These are phyloP conservation scores for Syrphus vitripennis DNA, from an alignment of 2,888 invertebrate species.

Conservation along the genomic window DNA sequence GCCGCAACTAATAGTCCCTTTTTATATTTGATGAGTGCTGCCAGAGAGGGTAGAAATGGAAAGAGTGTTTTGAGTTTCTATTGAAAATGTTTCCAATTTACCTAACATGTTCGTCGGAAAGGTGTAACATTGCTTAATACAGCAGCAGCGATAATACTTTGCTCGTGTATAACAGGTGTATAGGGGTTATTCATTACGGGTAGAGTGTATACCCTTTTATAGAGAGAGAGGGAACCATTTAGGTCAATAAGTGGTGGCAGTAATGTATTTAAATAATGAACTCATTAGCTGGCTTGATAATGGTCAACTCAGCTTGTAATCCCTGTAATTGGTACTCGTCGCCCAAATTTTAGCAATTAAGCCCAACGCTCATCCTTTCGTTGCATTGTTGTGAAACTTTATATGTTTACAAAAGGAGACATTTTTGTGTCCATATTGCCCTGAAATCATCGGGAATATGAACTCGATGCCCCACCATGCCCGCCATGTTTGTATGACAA, in stretches of 20 bases:
- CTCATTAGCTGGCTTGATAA: constrained; percentile 58
- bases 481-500: not conserved
- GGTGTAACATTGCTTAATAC: constrained; percentile 56
- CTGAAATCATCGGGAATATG: constrained; percentile 18
- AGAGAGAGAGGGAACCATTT: not conserved
- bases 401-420: constrained; percentile 8
- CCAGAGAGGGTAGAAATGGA: not conserved
- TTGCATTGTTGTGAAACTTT: not conserved
- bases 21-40: not conserved
- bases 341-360: constrained; percentile 52
- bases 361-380: not conserved
- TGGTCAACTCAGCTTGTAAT: constrained; percentile 65
- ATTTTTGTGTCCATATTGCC: constrained; percentile 6
- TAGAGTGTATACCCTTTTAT: constrained; percentile 11
- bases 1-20: not conserved
- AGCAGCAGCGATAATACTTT: constrained; percentile 7
- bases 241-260: constrained; percentile 33
- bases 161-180: constrained; percentile 8
- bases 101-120: constrained; percentile 16
- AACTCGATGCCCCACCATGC: no score
- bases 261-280: constrained; percentile 57
- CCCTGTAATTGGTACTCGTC: constrained; percentile 53
- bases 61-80: constrained; percentile 30
- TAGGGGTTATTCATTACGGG: constrained; percentile 2
- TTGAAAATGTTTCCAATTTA: constrained; percentile 48